A percentile compares a stretch with the other conserved stretches of the same genome.
Evolutionary conservation across 2,113 vertebrate genomes (phyloP).

Genomic region (Strix aluco): DNA sequence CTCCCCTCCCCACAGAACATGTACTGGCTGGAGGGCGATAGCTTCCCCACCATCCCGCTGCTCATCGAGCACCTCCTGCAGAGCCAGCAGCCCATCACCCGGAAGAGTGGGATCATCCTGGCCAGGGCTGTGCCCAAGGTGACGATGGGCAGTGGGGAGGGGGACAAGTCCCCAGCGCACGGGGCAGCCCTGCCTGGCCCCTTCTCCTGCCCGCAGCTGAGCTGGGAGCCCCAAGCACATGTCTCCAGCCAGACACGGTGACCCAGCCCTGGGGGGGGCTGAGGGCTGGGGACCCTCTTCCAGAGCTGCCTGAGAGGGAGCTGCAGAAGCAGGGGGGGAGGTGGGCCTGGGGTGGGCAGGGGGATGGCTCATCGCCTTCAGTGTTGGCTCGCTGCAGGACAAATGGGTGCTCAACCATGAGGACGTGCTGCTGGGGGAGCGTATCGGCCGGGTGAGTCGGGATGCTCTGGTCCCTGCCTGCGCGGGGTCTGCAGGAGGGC

Average conservation of each 20-base stretch:
- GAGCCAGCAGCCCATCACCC: conserved; percentile 85
- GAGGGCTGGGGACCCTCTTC: neutral
- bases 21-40: conserved; percentile 90
- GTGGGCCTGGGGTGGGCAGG: neutral
- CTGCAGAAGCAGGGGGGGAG: neutral
- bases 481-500: fast-evolving
- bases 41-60: conserved; percentile 86
- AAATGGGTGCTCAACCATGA: conserved; percentile 96
- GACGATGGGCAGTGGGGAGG: neutral
- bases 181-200: neutral
- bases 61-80: conserved; percentile 84
- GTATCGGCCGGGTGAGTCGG: conserved; percentile 88
- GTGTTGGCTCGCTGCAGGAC: conserved; percentile 76
- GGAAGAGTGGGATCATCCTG: conserved; percentile 81
- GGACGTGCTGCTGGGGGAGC: conserved; percentile 88
- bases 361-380: neutral
- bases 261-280: neutral
- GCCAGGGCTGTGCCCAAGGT: conserved; percentile 86
- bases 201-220: neutral
- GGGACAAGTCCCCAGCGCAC: fast-evolving
- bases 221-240: neutral
- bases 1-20: conserved; percentile 72
- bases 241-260: neutral
- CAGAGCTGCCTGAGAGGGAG: fast-evolving
- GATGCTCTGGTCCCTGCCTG: neutral